Percentiles rank a stretch among this genome's conserved stretches.
Conservation (phyloP, 2,797 vertebrate genomes). For the Lophura swinhoii region DNA sequence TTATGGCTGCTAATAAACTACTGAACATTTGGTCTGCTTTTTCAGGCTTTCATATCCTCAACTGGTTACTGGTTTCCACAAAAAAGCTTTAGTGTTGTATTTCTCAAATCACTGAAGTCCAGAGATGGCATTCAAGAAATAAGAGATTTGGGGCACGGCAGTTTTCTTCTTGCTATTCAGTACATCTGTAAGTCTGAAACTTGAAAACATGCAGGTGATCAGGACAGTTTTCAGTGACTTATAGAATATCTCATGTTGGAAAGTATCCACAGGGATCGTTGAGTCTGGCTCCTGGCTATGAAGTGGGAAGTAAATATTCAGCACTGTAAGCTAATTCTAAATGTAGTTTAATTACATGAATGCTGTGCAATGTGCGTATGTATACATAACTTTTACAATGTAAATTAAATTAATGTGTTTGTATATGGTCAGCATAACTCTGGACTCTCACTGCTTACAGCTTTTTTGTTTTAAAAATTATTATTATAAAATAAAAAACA, state of each 20-base stretch:
- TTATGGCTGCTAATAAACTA: neutral
- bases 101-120: no score
- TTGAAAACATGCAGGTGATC: neutral
- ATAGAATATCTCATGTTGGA: neutral
- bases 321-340: neutral
- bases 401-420: neutral
- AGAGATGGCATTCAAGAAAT: neutral
- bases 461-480: neutral
- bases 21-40: neutral
- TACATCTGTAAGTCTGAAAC: neutral
- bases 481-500: neutral
- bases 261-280: neutral
- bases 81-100: neutral
- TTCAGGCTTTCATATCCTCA: neutral
- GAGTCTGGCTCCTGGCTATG: neutral
- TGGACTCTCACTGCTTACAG: neutral
- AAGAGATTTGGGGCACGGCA: neutral
- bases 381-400: neutral
- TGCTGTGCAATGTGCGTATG: neutral
- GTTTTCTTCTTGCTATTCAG: neutral
- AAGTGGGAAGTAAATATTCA: neutral
- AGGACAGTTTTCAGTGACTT: neutral
- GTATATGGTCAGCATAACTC: neutral
- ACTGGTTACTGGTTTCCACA: neutral
- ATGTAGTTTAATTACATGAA: neutral